Conservation (phyloP, 1,140 invertebrate species). For the Leptopilina boulardi region DNA sequence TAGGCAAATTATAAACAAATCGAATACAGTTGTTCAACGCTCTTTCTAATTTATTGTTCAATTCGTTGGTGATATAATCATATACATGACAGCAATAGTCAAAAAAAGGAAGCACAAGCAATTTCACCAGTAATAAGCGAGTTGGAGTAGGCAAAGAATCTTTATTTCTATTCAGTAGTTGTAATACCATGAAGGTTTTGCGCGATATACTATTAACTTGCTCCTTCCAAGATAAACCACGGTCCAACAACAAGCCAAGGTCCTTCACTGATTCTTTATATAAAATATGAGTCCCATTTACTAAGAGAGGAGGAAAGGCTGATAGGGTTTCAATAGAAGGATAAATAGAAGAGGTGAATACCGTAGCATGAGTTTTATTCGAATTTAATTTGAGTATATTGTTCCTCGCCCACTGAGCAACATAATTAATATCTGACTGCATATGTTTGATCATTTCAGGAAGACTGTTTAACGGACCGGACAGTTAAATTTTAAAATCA, state of each 20-base stretch:
- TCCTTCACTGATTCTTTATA: background rate
- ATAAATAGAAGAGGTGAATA: no score
- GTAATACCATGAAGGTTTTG: background rate
- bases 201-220: background rate
- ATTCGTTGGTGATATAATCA: background rate
- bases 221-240: background rate
- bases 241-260: background rate
- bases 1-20: background rate
- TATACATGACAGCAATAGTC: background rate
- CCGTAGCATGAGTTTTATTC: no score
- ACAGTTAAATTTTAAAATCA: background rate
- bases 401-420: no score
- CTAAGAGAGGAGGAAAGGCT: background rate
- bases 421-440: no score
- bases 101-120: background rate
- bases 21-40: background rate
- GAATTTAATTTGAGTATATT: no score
- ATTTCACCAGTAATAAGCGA: background rate
- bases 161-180: background rate
- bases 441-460: no score
- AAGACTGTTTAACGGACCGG: no score
- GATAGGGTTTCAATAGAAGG: no score
- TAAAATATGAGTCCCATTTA: background rate
- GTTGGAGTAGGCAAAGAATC: background rate
- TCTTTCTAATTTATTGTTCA: background rate